A percentile compares a stretch with the other conserved stretches of the same genome.
Evolutionary conservation across 2,888 invertebrate genomes (phyloP).

Genomic region (Drosophila neonasuta): DNA sequence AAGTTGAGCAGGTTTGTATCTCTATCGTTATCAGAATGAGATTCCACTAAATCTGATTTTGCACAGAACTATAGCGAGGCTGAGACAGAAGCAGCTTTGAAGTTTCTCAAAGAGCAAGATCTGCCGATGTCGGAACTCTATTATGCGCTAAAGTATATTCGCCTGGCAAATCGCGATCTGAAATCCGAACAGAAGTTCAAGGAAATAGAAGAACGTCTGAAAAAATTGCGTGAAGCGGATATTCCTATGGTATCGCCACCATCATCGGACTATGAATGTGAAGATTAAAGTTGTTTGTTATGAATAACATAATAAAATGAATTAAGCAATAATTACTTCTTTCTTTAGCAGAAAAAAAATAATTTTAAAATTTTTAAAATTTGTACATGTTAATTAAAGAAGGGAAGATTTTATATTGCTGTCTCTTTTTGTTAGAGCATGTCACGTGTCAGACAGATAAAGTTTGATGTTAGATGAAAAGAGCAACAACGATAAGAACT

Average conservation of each 20-base stretch:
- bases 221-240: slow-evolving; percentile 18
- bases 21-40: not conserved
- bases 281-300: not conserved
- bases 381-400: not conserved
- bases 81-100: slow-evolving; percentile 46
- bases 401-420: not conserved
- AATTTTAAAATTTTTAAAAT: not conserved
- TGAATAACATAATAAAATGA: not conserved
- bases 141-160: slow-evolving; percentile 57
- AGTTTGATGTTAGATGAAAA: slow-evolving; percentile 47
- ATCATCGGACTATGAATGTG: slow-evolving; percentile 4
- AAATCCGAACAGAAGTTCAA: slow-evolving; percentile 13
- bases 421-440: slow-evolving; percentile 12
- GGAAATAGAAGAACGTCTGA: slow-evolving; percentile 17
- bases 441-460: slow-evolving; percentile 64
- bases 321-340: not conserved
- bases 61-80: slow-evolving; percentile 44
- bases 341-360: not conserved
- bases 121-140: slow-evolving; percentile 58
- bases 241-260: slow-evolving; percentile 42
- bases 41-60: not conserved
- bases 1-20: slow-evolving; percentile 35
- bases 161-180: slow-evolving; percentile 41
- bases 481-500: slow-evolving; percentile 35
- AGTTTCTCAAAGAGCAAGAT: slow-evolving; percentile 40